Evolutionary conservation across 2,888 invertebrate genomes (phyloP).

Genomic region (Bimastos eiseni): DNA sequence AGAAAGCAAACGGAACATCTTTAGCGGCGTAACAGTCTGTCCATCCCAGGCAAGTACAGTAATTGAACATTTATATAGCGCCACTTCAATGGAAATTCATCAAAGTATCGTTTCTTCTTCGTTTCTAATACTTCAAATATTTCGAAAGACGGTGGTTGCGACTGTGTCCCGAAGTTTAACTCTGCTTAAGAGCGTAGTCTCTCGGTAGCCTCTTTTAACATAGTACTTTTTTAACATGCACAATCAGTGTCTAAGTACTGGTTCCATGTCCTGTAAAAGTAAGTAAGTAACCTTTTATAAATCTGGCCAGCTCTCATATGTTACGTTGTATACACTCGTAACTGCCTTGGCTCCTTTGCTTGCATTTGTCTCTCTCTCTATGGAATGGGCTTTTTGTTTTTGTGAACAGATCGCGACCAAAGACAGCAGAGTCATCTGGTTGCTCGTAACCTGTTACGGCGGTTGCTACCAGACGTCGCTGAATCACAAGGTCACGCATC

Average conservation of each 20-base stretch:
- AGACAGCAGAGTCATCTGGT: slow-evolving; percentile 80
- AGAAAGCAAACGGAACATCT: slow-evolving; percentile 63
- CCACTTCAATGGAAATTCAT: not conserved
- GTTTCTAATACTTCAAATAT: not conserved
- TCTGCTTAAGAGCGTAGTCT: not conserved
- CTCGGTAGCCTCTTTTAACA: no score
- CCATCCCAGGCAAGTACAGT: slow-evolving; percentile 71
- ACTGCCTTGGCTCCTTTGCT: no score
- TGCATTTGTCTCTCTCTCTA: no score
- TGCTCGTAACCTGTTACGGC: slow-evolving; percentile 82
- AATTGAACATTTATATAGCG: no score
- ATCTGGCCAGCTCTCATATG: no score
- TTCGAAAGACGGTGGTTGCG: not conserved
- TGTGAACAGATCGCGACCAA: slow-evolving; percentile 51
- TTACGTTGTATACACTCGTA: no score
- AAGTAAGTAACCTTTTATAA: no score
- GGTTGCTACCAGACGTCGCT: slow-evolving; percentile 78
- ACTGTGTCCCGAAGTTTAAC: not conserved
- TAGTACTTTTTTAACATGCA: no score
- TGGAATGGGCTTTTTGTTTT: not conserved
- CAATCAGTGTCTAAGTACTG: no score
- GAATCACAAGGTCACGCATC: slow-evolving; percentile 77
- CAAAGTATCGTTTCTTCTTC: slow-evolving; percentile 50
- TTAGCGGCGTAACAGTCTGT: slow-evolving; percentile 76
- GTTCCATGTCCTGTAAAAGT: no score